Evolutionary conservation across 2,888 invertebrate genomes (phyloP).

Genomic region (Maniola hyperantus): DNA sequence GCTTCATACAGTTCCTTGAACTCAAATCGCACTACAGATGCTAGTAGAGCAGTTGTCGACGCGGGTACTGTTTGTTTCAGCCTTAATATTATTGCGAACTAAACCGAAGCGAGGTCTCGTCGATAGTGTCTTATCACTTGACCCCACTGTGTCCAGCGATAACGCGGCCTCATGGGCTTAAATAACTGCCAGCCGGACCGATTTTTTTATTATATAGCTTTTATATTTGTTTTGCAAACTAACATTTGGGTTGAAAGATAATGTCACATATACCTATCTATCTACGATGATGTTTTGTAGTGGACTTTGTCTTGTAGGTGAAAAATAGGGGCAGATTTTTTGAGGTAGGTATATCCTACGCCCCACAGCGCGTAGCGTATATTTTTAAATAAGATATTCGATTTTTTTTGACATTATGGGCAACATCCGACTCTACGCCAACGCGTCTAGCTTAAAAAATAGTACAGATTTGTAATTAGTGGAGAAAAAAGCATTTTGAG

Average conservation of each 20-base stretch:
- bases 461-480: too few relatives aligned
- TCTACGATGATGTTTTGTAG: not conserved
- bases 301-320: not conserved
- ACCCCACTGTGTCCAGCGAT: constrained; percentile 45
- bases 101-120: constrained; percentile 42
- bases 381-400: too few relatives aligned
- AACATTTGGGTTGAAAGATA: constrained; percentile 22
- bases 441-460: too few relatives aligned
- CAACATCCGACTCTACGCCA: too few relatives aligned
- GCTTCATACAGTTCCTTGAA: too few relatives aligned
- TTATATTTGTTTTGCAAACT: constrained; percentile 23
- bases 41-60: too few relatives aligned
- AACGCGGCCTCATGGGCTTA: constrained; percentile 35
- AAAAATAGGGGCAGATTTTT: not conserved
- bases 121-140: constrained; percentile 46
- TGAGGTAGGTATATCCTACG: too few relatives aligned
- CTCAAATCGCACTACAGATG: too few relatives aligned
- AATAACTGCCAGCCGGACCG: constrained; percentile 33
- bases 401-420: too few relatives aligned
- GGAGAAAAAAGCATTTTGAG: too few relatives aligned
- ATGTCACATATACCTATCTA: constrained; percentile 1
- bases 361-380: too few relatives aligned
- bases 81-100: constrained; percentile 38
- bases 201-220: constrained; percentile 21
- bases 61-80: constrained; percentile 3